Conservation (phyloP, 2,797 vertebrate species). For the Stomatorhinus walkeri region DNA sequence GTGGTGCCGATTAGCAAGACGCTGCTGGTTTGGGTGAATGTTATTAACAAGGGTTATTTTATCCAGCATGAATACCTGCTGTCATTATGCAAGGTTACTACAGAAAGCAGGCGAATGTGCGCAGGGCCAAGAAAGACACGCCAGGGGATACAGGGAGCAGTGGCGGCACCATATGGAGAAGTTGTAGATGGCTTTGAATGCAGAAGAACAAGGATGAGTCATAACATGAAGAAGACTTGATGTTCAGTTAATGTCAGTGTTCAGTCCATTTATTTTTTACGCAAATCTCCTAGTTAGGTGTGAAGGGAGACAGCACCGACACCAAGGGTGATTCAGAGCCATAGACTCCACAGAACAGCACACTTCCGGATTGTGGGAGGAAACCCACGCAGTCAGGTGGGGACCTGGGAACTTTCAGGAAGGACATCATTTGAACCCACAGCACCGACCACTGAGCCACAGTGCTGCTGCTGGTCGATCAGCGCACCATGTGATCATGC, state of each 20-base stretch:
- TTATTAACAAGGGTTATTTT: background rate
- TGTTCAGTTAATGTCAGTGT: background rate
- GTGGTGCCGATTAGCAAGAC: background rate
- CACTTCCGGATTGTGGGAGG: background rate
- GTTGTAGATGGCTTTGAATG: background rate
- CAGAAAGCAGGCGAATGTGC: background rate
- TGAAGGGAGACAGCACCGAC: background rate
- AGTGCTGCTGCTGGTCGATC: background rate
- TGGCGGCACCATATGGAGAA: background rate
- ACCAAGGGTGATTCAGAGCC: background rate
- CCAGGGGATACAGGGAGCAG: background rate
- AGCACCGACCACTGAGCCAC: background rate
- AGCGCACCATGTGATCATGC: background rate
- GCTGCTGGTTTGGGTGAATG: background rate
- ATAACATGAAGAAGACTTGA: background rate
- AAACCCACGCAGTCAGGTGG: background rate
- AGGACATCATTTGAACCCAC: constrained; percentile 3
- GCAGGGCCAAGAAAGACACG: background rate
- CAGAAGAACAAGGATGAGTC: background rate
- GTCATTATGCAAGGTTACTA: background rate
- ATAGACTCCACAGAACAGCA: background rate
- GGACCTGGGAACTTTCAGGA: background rate
- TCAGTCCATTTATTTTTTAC: background rate
- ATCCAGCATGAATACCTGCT: background rate
- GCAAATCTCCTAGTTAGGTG: background rate